Base-by-base conservation (phyloP, 2,797 vertebrate genomes). In the Helarctos malayanus region DNA sequence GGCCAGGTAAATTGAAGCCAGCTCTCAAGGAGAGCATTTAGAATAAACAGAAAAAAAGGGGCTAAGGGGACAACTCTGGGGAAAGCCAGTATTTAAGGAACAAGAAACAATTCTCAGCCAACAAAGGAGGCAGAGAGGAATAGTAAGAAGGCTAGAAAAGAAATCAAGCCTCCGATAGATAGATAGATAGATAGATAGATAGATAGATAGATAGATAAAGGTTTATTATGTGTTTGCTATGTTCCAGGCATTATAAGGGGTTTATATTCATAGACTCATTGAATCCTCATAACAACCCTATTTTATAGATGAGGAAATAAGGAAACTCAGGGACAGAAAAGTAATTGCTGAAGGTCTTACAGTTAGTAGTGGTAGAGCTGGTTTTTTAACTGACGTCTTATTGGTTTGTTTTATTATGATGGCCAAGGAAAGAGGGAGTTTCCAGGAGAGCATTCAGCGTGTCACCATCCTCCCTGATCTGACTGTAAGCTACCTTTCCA, bases 11-110 rank as follows among this genome's bases (percentile, higher is more conserved):
- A 15, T 45, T 85, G 84, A 87, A 49, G 47, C n/a, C 83, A 29
- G 41, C 41, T 89, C 57, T 65, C 8, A 75, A 83, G 29, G 7
- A 91, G n/a, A 75, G 1, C 47, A 71, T 71, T 94, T 87, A 65
- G 45, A 86, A 35, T 47, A 65, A 59, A 35, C 5, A 81, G 84
- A 38, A 52, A 57, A 35, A 35, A 19, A 61, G 13, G 52, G 65
- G 2, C 7, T 7, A 85, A 80, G 21, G 27, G 21, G 61, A 29
- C 32, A 76, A 89, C 38, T 93, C 75, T 82, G 54, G 65, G 49
- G 68, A 83, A 93, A 87, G 35, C 14, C 52, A 85, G 10, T 79
- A 59, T 89, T 73, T 96, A 95, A 96, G 87, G 63, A 79, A 82
- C 16, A 73, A 75, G 47, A 78, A 94, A 65, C 86, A 82, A 69